Evolutionary conservation across 2,797 vertebrate species (phyloP), one percentile per base, ranked within the genome.

Genomic region (Sebastes trivittatus): DNA sequence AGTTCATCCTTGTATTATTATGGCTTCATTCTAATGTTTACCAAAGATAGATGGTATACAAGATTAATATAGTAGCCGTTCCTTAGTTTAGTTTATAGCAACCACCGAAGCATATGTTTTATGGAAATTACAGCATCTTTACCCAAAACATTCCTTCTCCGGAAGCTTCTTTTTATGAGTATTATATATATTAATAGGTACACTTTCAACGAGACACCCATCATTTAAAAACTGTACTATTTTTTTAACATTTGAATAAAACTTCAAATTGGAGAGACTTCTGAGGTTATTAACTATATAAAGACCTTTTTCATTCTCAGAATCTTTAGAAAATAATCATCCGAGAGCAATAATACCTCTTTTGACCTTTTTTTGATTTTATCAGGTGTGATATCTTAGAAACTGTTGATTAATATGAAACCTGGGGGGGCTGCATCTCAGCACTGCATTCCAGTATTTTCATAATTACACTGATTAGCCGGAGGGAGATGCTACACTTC

Each of bases 381-480:
- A 87, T 85, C 75, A 75, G 75, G 72, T 88, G 67, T 79, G 63
- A 69, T 88, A 74, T 76, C 72, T 86, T 46, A 83, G 64, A 82
- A 64, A 55, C 64, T 75, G 64, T 56, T 89, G 83, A 93, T 90
- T 91, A 83, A 83, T 83, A 83, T 85, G 69, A 87, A 88, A 77
- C 71, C 85, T 69, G 6, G 3, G 16, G 25, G 22, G 85, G 78
- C 73, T 86, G 76, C 77, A 73, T 84, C 78, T 87, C 75, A 82
- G 71, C 63, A 81, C 82, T 63, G 32, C 64, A 56, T 86, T 55
- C 22, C 67, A 77, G 27, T 74, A 82, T 87, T 82, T 88, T 84
- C 78, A 79, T 83, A 88, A 88, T 90, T 85, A 88, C 72, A 85
- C 77, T 66, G 72, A 90, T 89, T 85, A 84, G 80, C 89, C 85